Evolutionary conservation across 2,888 invertebrate genomes (phyloP).

Genomic region (Drosophila demipolita): DNA sequence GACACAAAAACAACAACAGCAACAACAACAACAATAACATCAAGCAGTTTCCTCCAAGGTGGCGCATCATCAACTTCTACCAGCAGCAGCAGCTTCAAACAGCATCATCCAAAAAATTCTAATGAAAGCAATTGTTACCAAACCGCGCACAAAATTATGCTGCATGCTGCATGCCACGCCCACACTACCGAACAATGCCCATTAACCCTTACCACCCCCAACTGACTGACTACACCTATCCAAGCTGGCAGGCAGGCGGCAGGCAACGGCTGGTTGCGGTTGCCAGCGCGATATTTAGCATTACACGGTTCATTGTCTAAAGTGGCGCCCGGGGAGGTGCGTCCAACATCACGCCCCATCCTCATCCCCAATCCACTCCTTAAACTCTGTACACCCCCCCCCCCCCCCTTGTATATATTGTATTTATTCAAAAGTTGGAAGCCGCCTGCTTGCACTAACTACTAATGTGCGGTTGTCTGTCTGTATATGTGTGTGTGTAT

Average conservation of each 20-base stretch:
- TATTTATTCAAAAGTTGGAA: constrained; percentile 78
- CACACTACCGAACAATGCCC: constrained; percentile 7
- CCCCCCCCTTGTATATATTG: constrained; percentile 51
- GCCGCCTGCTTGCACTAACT: constrained; percentile 81
- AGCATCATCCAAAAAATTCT: constrained; percentile 63
- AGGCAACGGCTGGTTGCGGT: constrained; percentile 67
- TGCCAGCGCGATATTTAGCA: constrained; percentile 76
- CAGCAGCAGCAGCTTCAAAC: constrained; percentile 6
- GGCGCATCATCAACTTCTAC: constrained; percentile 33
- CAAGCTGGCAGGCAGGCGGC: constrained; percentile 26
- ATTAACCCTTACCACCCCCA: not conserved
- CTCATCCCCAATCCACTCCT: not conserved
- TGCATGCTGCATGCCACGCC: constrained; percentile 62
- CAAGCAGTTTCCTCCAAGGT: constrained; percentile 73
- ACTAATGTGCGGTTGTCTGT: constrained; percentile 74
- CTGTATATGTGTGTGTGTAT: constrained; percentile 57
- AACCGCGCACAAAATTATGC: constrained; percentile 80
- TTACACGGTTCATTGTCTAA: constrained; percentile 81
- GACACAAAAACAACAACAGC: constrained; percentile 68
- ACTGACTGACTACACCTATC: not conserved
- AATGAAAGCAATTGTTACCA: constrained; percentile 82
- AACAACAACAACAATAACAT: constrained; percentile 56
- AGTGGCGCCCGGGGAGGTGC: constrained; percentile 72
- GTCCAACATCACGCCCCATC: constrained; percentile 2
- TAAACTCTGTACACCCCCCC: not conserved